Evolutionary conservation across 1,140 invertebrate genomes (phyloP).

Genomic region (Laodelphax striatellus): DNA sequence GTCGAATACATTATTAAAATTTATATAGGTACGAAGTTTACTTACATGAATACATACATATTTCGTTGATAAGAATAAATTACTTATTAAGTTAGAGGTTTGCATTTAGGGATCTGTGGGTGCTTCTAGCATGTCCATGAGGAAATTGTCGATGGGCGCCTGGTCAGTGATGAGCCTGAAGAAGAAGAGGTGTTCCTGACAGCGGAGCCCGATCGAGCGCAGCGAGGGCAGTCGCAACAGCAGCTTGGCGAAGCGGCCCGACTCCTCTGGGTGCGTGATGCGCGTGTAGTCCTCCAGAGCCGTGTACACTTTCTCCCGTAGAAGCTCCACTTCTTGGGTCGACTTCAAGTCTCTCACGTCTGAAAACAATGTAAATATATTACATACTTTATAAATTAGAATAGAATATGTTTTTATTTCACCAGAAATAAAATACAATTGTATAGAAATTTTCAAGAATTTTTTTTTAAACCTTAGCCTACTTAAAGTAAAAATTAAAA

Average conservation of each 20-base stretch:
- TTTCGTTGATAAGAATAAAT: too few species aligned
- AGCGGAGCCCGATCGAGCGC: conserved; percentile 90
- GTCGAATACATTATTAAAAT: too few species aligned
- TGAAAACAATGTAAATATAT: too few species aligned
- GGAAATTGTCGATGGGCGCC: conserved; percentile 52
- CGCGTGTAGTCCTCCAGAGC: conserved; percentile 91
- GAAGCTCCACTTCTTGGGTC: conserved; percentile 66
- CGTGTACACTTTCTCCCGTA: conserved; percentile 90
- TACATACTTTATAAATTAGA: too few species aligned
- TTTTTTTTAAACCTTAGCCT: too few species aligned
- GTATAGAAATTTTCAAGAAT: too few species aligned
- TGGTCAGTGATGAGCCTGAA: conserved; percentile 76
- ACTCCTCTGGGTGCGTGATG: conserved; percentile 73
- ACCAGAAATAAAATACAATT: too few species aligned
- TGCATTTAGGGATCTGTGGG: conserved; percentile 34
- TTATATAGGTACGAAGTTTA: too few species aligned
- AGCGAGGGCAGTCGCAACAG: conserved; percentile 85
- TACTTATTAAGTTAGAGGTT: too few species aligned
- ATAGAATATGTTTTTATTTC: too few species aligned
- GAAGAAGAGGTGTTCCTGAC: conserved; percentile 91
- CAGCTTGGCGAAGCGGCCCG: conserved; percentile 88
- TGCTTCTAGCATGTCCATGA: conserved; percentile 57
- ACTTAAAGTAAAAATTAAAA: too few species aligned
- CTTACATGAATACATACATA: too few species aligned
- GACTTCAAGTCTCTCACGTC: conserved; percentile 83